Conservation (phyloP, 2,888 invertebrate species). For the Ophioninae sp. region DNA sequence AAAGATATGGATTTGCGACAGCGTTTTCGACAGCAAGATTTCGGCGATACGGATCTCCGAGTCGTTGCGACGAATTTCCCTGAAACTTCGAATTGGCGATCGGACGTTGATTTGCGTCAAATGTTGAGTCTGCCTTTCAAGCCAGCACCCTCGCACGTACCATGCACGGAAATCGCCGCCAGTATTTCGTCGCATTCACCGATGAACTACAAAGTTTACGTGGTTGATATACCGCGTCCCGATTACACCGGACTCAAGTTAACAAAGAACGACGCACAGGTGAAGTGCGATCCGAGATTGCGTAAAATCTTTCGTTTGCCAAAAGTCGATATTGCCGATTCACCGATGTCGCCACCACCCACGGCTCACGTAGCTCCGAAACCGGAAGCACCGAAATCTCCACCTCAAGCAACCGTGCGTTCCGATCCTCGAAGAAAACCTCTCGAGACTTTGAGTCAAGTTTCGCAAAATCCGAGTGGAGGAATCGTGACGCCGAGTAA, state of each 20-base stretch:
- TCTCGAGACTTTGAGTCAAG: constrained; percentile 71
- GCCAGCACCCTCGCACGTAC: constrained; percentile 90
- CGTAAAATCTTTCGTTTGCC: constrained; percentile 88
- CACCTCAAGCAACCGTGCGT: constrained; percentile 73
- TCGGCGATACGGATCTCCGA: constrained; percentile 86
- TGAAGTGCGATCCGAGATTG: constrained; percentile 88
- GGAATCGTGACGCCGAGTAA: neutral
- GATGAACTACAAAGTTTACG: constrained; percentile 85
- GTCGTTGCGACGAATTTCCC: constrained; percentile 77
- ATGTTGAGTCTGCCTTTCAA: constrained; percentile 88
- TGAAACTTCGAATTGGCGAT: constrained; percentile 73
- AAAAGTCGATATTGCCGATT: constrained; percentile 83
- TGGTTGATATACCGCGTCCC: constrained; percentile 87
- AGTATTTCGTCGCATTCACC: constrained; percentile 90
- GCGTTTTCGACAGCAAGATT: constrained; percentile 79
- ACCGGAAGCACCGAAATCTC: constrained; percentile 79
- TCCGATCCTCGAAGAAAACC: constrained; percentile 78
- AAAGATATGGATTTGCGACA: constrained; percentile 83
- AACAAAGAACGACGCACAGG: constrained; percentile 87
- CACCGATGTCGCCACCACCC: constrained; percentile 83
- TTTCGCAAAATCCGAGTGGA: constrained; percentile 40
- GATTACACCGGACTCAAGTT: constrained; percentile 89
- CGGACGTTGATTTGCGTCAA: constrained; percentile 89
- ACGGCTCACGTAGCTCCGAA: constrained; percentile 75
- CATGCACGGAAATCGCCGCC: constrained; percentile 93